A percentile compares a stretch with the other conserved stretches of the same genome.
phyloP scores from a whole-genome alignment of 2,888 invertebrate species.

The Toxonevra muliebris region DNA sequence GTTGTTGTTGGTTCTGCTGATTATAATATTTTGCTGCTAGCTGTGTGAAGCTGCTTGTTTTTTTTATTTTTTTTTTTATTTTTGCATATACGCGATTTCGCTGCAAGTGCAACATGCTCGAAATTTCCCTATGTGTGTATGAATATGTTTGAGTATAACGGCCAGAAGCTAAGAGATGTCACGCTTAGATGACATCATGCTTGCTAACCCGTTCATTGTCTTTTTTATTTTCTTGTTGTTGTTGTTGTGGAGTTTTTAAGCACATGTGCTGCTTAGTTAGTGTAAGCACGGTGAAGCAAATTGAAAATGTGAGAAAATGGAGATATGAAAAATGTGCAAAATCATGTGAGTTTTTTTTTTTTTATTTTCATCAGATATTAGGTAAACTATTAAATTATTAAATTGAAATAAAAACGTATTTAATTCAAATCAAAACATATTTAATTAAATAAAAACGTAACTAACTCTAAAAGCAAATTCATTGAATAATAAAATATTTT shows the following conservation, averaged over 20 bases:
- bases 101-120: slow-evolving; percentile 2
- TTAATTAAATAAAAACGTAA: too few species aligned
- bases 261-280: too few species aligned
- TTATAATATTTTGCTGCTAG: not conserved
- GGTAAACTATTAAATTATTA: too few species aligned
- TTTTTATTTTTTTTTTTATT: slow-evolving; percentile 47
- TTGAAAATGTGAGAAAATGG: too few species aligned
- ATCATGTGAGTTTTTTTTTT: too few species aligned
- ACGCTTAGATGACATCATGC: slow-evolving; percentile 38
- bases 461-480: too few species aligned
- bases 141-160: slow-evolving; percentile 36
- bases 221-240: not conserved
- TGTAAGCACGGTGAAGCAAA: too few species aligned
- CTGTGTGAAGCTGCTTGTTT: slow-evolving; percentile 10
- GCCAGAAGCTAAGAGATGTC: slow-evolving; percentile 59
- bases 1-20: not conserved
- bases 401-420: too few species aligned
- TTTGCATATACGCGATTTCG: slow-evolving; percentile 18
- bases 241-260: not conserved
- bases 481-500: too few species aligned
- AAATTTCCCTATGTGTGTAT: not conserved
- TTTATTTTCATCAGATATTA: too few species aligned
- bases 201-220: slow-evolving; percentile 35
- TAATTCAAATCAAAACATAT: too few species aligned
- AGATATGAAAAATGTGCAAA: too few species aligned